phyloP scores from a whole-genome alignment of 2,888 invertebrate genomes.

The Caenorhabditis sp. region DNA sequence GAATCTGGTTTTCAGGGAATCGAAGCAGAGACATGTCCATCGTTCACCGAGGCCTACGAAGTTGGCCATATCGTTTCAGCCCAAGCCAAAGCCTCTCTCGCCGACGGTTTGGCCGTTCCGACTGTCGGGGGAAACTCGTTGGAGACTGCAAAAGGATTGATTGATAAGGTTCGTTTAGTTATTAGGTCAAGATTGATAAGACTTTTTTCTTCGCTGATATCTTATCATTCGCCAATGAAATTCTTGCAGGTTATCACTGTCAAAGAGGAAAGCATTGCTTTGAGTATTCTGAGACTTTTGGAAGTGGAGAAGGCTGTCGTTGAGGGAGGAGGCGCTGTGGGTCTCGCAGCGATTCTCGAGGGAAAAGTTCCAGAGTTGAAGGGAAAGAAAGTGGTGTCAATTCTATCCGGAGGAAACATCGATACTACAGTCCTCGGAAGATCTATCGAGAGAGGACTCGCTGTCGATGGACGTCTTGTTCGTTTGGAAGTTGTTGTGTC shows the following conservation, averaged over 20 bases:
- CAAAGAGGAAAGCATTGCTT: conserved; percentile 85
- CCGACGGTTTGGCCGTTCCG: conserved; percentile 92
- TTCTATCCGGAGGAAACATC: conserved; percentile 86
- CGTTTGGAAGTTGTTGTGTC: conserved; percentile 85
- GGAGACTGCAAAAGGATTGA: conserved; percentile 88
- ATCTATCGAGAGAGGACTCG: conserved; percentile 84
- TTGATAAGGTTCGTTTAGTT: conserved; percentile 86
- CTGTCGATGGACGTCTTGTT: conserved; percentile 85
- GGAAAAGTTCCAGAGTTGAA: conserved; percentile 90
- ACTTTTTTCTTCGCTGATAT: too few species aligned
- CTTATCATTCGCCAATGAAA: too few species aligned
- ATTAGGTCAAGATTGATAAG: conserved; percentile 19
- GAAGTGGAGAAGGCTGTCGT: conserved; percentile 88
- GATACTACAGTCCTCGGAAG: conserved; percentile 85
- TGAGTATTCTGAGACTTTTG: conserved; percentile 85
- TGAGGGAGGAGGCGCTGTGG: conserved; percentile 93
- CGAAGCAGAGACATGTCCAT: conserved; percentile 93
- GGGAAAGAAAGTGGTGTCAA: conserved; percentile 87
- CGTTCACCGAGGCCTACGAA: conserved; percentile 89
- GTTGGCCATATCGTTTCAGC: conserved; percentile 88
- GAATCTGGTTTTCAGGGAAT: conserved; percentile 88
- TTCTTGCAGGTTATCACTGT: conserved; percentile 77
- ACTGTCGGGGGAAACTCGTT: conserved; percentile 92
- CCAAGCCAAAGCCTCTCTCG: conserved; percentile 89
- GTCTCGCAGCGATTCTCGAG: conserved; percentile 91